Evolutionary conservation across 1,140 invertebrate genomes (phyloP), one percentile per base, ranked within the genome.

Genomic region (Sminthurinus signatus): DNA sequence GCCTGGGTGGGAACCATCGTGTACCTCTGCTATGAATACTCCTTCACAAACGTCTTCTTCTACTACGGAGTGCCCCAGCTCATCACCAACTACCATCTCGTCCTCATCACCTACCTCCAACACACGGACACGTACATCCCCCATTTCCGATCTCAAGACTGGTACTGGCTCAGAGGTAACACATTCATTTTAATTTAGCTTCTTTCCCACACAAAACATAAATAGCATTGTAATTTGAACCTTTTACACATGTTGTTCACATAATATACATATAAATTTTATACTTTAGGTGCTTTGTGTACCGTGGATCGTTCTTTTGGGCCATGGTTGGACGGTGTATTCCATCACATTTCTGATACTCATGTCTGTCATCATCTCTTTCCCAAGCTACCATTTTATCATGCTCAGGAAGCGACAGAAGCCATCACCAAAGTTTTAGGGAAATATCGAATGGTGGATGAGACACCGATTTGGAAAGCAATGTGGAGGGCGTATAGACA

Each of bases 341-440:
- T 59, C 44, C 57, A 59, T 46, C 57, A 59, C 32, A 59, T 59
- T 25, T 44, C 36, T 10, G 57, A 59, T 23, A 59, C 39, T 15
- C 57, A 59, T 29, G 57, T 59, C 39, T 43, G 36, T 46, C 57
- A 59, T 46, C 57, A 59, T 25, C 57, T 59, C 8, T 59, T 59
- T 25, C 39, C 57, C 28, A 43, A 59, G 27, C 36, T 59, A 4
- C 57, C 57, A 3, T 46, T 44, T 23, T 59, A 59, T 21, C 36
- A 59, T 25, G 57, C 57, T 5, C 2, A 44, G 27, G 39, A 44
- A 36, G 46, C 59, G 5, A 61, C 59, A 36, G 29, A 48, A 10
- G 12, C 21, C 44, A 50, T 61, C 19, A 61, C 28, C 12, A 48
- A 50, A 32, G 25, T 44, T 12, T 23, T 61, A 10, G 59, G 59